Percentiles rank a stretch among this genome's conserved stretches.
Conservation (phyloP, 2,888 invertebrate species). For the Aradus depressus region DNA sequence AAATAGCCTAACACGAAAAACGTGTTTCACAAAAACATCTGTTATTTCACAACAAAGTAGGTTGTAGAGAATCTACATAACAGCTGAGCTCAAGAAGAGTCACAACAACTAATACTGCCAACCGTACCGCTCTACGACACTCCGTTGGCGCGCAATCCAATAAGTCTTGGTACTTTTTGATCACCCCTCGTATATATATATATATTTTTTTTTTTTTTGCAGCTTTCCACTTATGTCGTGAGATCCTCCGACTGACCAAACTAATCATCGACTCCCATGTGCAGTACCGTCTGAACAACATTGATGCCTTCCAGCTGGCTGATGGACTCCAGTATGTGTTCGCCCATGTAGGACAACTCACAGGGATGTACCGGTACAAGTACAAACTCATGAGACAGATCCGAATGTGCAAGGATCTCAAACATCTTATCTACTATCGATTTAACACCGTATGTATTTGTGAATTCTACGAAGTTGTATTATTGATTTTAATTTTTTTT, state of each 20-base stretch:
- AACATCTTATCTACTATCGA: constrained; percentile 97
- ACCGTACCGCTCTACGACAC: too few relatives aligned
- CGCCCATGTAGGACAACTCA: constrained; percentile 97
- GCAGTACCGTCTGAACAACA: constrained; percentile 97
- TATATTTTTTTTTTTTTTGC: constrained; percentile 30
- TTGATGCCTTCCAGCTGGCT: constrained; percentile 96
- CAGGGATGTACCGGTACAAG: constrained; percentile 99
- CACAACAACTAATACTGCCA: too few relatives aligned
- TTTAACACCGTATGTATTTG: constrained; percentile 78
- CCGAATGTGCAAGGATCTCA: constrained; percentile 99
- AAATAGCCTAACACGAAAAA: too few relatives aligned
- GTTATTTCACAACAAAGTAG: too few relatives aligned
- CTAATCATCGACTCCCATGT: constrained; percentile 98
- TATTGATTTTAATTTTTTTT: too few relatives aligned
- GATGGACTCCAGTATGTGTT: constrained; percentile 99
- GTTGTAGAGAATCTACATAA: too few relatives aligned
- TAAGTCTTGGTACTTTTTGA: too few relatives aligned
- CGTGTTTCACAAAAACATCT: too few relatives aligned
- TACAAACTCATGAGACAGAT: constrained; percentile 98
- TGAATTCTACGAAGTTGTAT: constrained; percentile 9
- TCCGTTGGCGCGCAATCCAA: too few relatives aligned
- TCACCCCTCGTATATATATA: too few relatives aligned
- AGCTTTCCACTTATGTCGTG: constrained; percentile 98
- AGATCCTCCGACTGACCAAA: constrained; percentile 96
- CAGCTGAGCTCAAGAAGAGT: too few relatives aligned